Evolutionary conservation across 2,797 vertebrate species (phyloP), one percentile per base, ranked within the genome.

Genomic region (Siniperca undulata): DNA sequence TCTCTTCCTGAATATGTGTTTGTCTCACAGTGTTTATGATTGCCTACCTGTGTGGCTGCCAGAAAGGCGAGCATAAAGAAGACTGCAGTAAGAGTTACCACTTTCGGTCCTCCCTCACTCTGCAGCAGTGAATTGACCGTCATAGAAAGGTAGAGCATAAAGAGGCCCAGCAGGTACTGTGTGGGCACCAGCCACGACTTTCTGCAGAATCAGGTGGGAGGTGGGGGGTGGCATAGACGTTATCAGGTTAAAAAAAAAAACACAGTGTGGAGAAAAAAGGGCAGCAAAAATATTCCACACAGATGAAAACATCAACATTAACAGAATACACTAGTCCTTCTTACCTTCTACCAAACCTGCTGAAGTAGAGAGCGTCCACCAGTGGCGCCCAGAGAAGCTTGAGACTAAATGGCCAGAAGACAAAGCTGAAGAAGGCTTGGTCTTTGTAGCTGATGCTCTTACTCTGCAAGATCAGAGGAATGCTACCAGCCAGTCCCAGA

Each of bases 111-210:
- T 0, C 69, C 87, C 6, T 97, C 95, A 4, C 87, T 89, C 53
- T 97, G 96, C 71, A 99, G 95, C 87, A 99, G 89, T 13, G 77
- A 77, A 64, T 98, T 96, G 72, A 99, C 98, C 0, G 93, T 95
- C 14, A 85, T 76, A 4, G 98, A 99, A 42, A 99, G 93, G 83
- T 95, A 98, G 34, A 99, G 95, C 99, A 99, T 99, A 91, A 99
- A 99, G 73, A 99, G 62, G 11, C 99, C 98, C 84, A 99, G 92
- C 42, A 97, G 69, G 88, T 99, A 99, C 93, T 99, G 99, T 3
- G 98, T 99, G n/a, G 99, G 98, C 36, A 98, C 98, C 53, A 99
- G 94, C 99, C 98, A 99, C 0, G 99, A 99, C 91, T 99, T 99
- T 80, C 96, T 95, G 78, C 27, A 83, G 62, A 72, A 71, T 48